Evolutionary conservation across 2,888 invertebrate genomes (phyloP), one percentile per base, ranked within the genome.

Genomic region (Melanostoma scalare): DNA sequence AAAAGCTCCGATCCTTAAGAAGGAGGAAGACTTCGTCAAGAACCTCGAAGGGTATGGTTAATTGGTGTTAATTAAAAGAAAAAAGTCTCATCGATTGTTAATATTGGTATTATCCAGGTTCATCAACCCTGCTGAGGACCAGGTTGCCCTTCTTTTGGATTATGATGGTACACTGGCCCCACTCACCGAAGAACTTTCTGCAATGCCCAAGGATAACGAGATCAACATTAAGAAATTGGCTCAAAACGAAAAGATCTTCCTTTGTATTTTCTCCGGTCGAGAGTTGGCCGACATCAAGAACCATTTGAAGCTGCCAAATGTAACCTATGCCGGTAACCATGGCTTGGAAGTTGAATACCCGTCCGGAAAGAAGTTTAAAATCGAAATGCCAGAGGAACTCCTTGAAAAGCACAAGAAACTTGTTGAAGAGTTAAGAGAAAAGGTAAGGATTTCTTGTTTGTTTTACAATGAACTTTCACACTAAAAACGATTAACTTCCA

Each of bases 91-190:
- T 72, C 40, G 3, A 71, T 58, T 73, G 56, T 5, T 10, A 40
- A 20, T 6, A 20, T 20, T 20, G n/a, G 20, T 56, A 4, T 73
- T 42, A 20, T 69, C 50, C 50, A 91, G 91, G 85, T 91, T 91
- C 86, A 89, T 95, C 87, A 94, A 94, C 73, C 93, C 94, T 61
- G 93, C 93, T 33, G 88, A 85, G 61, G 94, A 95, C 89, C 94
- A 95, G 89, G 90, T 95, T 87, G 95, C 94, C 0, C 91, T 96
- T 48, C 89, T 95, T 30, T 90, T 95, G 89, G 95, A 96, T 89
- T 96, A 95, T 88, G 95, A 96, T 90, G 95, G 95, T 84, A 96
- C 95, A 42, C 90, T 96, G 86, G 95, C 95, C 3, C 95, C 95
- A 2, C 93, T 96, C 60, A 95, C 95, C 44, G 94, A 95, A 40